phyloP scores from a whole-genome alignment of 1,140 invertebrate species.

The Pogonus chalceus region DNA sequence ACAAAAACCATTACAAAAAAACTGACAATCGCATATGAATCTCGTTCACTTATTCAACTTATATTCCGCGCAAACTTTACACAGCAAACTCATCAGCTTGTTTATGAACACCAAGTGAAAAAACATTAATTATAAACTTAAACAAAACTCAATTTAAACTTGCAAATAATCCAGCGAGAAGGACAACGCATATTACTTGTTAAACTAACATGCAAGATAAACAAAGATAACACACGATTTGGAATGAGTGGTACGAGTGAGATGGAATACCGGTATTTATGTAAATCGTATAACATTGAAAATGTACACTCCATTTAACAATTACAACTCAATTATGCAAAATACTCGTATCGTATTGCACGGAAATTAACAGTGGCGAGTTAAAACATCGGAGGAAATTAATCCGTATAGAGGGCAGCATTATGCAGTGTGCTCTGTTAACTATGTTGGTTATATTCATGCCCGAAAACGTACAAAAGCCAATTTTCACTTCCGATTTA shows the following conservation, averaged over 20 bases:
- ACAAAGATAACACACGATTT: neutral
- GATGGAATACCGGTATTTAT: constrained; percentile 24
- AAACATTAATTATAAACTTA: constrained; percentile 6
- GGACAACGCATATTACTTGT: neutral
- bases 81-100: neutral
- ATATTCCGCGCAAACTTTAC: too few species aligned
- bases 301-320: constrained; percentile 32
- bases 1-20: too few species aligned
- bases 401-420: neutral
- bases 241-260: constrained; percentile 4
- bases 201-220: neutral
- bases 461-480: too few species aligned
- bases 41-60: too few species aligned
- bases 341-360: constrained; percentile 26
- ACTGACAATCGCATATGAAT: too few species aligned
- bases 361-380: constrained; percentile 33
- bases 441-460: too few species aligned
- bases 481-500: too few species aligned
- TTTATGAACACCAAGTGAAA: neutral
- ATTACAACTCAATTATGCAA: constrained; percentile 34
- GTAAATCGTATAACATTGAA: constrained; percentile 29
- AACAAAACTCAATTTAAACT: constrained; percentile 3
- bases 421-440: too few species aligned
- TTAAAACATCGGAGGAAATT: constrained; percentile 26
- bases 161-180: neutral